Percentiles rank a stretch among this genome's conserved stretches.
These are phyloP conservation scores for Glaucopsyche alexis DNA, from an alignment of 2,888 invertebrate genomes.

Conservation along the genomic window DNA sequence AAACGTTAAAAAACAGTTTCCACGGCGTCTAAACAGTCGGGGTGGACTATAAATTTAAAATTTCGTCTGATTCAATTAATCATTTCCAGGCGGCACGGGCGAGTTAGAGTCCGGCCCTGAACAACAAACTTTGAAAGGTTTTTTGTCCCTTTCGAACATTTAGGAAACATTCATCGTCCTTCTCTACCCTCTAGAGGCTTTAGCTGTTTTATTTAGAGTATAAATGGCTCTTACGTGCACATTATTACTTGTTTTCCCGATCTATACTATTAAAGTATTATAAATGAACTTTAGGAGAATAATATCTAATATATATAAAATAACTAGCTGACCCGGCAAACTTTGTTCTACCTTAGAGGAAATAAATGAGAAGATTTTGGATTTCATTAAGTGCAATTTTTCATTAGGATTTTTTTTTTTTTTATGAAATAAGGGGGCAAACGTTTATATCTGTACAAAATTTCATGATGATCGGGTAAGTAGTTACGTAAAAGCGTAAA, in stretches of 20 bases:
- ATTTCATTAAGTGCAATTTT: too few species aligned
- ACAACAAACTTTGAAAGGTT: slow-evolving; percentile 32
- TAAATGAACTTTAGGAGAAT: too few species aligned
- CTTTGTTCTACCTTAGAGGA: too few species aligned
- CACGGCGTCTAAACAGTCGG: slow-evolving; percentile 42
- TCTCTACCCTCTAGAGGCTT: slow-evolving; percentile 23
- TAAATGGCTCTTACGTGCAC: slow-evolving; percentile 4
- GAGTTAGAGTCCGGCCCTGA: slow-evolving; percentile 36
- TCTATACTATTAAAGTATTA: not conserved
- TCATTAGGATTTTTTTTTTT: too few species aligned
- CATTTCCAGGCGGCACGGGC: slow-evolving; percentile 39
- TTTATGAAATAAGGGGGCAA: too few species aligned
- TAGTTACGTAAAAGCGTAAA: too few species aligned
- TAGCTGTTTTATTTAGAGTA: slow-evolving; percentile 18
- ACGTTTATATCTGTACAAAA: too few species aligned
- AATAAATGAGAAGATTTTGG: too few species aligned
- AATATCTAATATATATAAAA: too few species aligned
- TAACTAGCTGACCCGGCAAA: too few species aligned
- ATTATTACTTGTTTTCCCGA: not conserved
- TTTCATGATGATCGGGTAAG: too few species aligned
- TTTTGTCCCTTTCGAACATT: slow-evolving; percentile 20
- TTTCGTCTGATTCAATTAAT: slow-evolving; percentile 40
- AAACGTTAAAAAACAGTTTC: slow-evolving; percentile 41
- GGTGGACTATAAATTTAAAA: slow-evolving; percentile 44
- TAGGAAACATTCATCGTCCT: slow-evolving; percentile 23